These are phyloP conservation scores for Jordanella pulchra DNA, from an alignment of 2,797 vertebrate species.

Conservation along the genomic window DNA sequence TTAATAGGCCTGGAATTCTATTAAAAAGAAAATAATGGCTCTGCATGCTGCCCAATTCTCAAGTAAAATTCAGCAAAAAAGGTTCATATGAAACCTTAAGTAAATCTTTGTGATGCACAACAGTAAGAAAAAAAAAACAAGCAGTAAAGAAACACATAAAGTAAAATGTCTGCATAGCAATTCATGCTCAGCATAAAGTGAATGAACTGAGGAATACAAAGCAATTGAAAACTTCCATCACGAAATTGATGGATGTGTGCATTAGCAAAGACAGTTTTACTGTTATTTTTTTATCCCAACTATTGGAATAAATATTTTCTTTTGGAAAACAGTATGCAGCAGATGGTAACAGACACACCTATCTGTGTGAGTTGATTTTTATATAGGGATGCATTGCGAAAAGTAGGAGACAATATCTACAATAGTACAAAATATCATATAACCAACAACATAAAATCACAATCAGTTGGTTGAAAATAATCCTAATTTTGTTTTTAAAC, in stretches of 20 bases:
- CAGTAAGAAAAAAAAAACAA: neutral
- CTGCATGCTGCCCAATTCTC: neutral
- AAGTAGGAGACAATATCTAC: too few species aligned
- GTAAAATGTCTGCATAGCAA: slow-evolving; percentile 3
- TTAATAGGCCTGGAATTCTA: neutral
- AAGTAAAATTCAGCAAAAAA: neutral
- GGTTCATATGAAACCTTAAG: neutral
- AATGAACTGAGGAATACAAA: slow-evolving; percentile 4
- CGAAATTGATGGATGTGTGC: slow-evolving; percentile 29
- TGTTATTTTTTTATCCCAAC: slow-evolving; percentile 43
- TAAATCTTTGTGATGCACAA: neutral
- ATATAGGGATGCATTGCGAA: too few species aligned
- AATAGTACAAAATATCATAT: too few species aligned
- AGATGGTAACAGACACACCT: slow-evolving; percentile 20
- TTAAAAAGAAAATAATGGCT: neutral
- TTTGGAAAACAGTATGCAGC: slow-evolving; percentile 27
- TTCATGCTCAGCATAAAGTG: neutral
- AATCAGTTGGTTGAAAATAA: too few species aligned
- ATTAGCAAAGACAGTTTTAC: slow-evolving; percentile 41
- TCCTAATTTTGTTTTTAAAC: too few species aligned
- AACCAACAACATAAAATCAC: too few species aligned
- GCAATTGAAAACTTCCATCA: slow-evolving; percentile 3
- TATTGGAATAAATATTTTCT: slow-evolving; percentile 49
- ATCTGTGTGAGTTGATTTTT: neutral
- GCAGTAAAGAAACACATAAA: slow-evolving; percentile 4